A percentile compares a stretch with the other conserved stretches of the same genome.
Conservation (phyloP, 2,888 invertebrate genomes). For the Microctonus brassicae region DNA sequence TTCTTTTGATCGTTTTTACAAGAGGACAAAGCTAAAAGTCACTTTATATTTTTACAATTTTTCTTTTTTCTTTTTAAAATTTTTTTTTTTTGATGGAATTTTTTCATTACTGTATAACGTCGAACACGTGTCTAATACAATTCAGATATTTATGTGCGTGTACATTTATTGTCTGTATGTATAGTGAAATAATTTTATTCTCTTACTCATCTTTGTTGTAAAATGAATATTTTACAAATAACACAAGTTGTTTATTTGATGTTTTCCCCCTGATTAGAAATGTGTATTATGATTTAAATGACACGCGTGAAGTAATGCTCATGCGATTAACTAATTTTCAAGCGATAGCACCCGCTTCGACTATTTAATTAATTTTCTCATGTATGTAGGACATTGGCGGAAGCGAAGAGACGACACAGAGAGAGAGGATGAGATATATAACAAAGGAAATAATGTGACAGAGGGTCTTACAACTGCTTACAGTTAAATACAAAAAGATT, state of each 20-base stretch:
- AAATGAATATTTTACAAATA: background rate
- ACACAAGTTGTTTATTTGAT: background rate
- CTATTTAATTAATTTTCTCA: background rate
- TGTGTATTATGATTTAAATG: conserved; percentile 5
- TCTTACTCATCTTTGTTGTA: background rate
- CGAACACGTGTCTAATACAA: background rate
- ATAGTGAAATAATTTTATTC: background rate
- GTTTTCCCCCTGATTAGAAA: background rate
- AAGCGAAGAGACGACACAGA: background rate
- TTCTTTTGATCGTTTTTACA: background rate
- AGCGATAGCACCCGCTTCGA: background rate
- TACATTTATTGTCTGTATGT: background rate
- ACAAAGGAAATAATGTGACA: background rate
- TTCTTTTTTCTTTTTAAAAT: background rate
- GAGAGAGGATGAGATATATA: no score
- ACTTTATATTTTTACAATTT: background rate
- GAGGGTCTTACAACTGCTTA: background rate
- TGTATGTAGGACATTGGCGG: background rate
- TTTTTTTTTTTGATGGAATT: background rate
- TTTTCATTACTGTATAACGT: background rate
- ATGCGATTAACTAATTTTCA: conserved; percentile 12
- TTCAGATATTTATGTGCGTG: background rate
- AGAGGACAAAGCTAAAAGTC: background rate
- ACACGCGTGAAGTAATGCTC: background rate
- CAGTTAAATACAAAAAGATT: background rate